phyloP scores from a whole-genome alignment of 2,113 vertebrate species.

The Pangasianodon gigas region DNA sequence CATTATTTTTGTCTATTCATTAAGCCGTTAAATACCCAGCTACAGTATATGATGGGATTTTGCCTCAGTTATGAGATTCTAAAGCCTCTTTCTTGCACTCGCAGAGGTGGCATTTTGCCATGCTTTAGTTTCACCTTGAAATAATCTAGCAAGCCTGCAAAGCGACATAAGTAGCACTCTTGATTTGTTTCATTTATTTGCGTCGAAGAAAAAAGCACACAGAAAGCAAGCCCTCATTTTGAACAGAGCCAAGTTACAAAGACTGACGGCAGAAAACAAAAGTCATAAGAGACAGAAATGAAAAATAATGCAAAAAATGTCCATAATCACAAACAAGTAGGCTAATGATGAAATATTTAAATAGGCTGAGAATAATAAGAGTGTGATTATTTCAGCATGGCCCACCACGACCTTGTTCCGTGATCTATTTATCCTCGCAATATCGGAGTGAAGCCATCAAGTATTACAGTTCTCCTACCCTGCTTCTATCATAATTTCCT shows the following conservation, averaged over 20 bases:
- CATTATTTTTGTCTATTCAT: neutral
- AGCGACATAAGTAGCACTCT: neutral
- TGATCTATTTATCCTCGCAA: neutral
- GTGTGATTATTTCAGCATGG: neutral
- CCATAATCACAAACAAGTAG: neutral
- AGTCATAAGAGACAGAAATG: neutral
- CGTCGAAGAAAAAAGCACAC: neutral
- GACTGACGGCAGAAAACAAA: neutral
- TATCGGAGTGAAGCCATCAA: neutral
- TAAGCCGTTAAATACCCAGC: neutral
- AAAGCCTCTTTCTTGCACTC: neutral
- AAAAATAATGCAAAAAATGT: neutral
- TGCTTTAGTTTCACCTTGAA: neutral
- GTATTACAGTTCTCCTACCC: neutral
- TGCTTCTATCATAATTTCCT: neutral
- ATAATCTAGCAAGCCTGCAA: neutral
- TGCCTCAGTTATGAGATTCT: neutral
- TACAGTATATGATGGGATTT: neutral
- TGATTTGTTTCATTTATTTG: neutral
- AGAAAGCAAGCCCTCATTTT: neutral
- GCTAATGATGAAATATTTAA: slow-evolving; percentile 22
- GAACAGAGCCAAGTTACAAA: neutral
- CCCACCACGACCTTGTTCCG: slow-evolving; percentile 1
- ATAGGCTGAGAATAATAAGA: neutral
- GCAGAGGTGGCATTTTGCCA: neutral